phyloP scores from a whole-genome alignment of 2,797 vertebrate species.

The Chrysocyon brachyurus region DNA sequence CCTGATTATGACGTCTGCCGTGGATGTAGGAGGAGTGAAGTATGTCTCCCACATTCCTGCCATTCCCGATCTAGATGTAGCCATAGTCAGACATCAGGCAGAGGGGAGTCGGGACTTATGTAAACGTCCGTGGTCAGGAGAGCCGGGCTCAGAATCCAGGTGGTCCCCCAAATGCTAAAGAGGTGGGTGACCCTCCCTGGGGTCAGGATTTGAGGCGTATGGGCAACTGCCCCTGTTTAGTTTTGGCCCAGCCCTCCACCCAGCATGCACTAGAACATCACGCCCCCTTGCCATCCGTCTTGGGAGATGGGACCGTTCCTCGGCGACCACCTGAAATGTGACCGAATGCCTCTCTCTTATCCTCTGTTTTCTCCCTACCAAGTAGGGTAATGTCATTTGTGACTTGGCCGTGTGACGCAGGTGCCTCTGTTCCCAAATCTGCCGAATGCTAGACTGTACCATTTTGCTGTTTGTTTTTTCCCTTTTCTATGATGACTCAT shows the following conservation, averaged over 20 bases:
- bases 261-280: fast-evolving
- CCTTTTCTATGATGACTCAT: background rate
- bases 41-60: fast-evolving
- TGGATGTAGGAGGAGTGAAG: fast-evolving
- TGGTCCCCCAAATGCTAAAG: background rate
- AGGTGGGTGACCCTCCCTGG: background rate
- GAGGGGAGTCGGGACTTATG: background rate
- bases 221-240: fast-evolving
- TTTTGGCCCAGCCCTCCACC: background rate
- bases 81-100: background rate
- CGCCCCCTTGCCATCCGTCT: background rate
- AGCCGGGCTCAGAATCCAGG: background rate
- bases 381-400: background rate
- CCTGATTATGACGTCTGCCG: background rate
- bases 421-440: background rate
- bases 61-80: background rate
- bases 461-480: background rate
- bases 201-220: background rate
- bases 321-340: background rate
- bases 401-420: background rate
- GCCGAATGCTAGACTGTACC: background rate
- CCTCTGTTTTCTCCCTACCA: background rate
- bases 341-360: background rate
- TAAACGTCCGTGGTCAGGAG: background rate
- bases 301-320: background rate